These are phyloP conservation scores for Gryllus bimaculatus DNA, from an alignment of 1,140 invertebrate species.

Conservation along the genomic window DNA sequence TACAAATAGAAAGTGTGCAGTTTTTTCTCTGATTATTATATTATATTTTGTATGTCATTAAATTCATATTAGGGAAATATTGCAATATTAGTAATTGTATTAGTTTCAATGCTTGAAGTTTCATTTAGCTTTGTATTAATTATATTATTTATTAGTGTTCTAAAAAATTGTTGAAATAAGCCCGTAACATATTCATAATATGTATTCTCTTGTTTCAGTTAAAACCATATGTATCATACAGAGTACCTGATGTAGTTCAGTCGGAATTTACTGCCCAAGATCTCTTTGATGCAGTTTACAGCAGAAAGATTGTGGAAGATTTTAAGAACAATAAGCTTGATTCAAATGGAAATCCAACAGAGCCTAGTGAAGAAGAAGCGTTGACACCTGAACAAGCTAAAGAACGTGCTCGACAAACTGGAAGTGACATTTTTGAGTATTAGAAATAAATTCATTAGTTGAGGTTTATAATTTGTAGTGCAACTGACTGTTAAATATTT, in stretches of 20 bases:
- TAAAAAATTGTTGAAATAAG: too few species aligned
- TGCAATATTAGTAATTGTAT: too few species aligned
- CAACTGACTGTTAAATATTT: too few species aligned
- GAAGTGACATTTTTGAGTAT: constrained; percentile 61
- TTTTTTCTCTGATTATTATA: too few species aligned
- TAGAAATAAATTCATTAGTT: too few species aligned
- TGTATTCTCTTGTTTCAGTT: constrained; percentile 44
- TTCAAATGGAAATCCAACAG: constrained; percentile 51
- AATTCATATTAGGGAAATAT: too few species aligned
- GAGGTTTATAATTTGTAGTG: too few species aligned
- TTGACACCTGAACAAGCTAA: constrained; percentile 61
- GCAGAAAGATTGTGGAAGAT: constrained; percentile 67
- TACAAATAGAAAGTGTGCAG: too few species aligned
- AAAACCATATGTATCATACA: constrained; percentile 90
- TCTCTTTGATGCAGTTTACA: constrained; percentile 76
- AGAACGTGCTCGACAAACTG: constrained; percentile 55
- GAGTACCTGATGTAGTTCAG: constrained; percentile 59
- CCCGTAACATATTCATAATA: background rate
- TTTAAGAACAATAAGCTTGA: constrained; percentile 61
- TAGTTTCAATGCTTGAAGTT: too few species aligned
- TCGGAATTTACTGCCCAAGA: constrained; percentile 73
- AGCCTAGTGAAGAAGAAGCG: constrained; percentile 62
- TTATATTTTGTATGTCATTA: too few species aligned
- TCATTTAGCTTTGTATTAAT: too few species aligned
- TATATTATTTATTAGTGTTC: too few species aligned